Evolutionary conservation across 2,888 invertebrate species (phyloP), one percentile per base, ranked within the genome.

Genomic region (Stenoptilia bipunctidactyla): DNA sequence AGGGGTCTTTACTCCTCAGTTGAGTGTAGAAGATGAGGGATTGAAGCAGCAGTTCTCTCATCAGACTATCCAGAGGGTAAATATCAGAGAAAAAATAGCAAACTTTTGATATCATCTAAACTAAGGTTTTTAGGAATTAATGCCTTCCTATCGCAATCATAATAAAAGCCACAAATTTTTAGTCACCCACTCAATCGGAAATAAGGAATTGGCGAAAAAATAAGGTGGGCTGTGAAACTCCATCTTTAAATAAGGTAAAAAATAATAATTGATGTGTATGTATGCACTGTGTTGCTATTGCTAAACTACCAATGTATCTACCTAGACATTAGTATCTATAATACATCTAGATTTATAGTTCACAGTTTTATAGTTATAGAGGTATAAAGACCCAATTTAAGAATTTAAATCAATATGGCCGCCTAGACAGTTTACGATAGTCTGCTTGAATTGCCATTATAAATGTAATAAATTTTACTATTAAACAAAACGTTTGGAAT

Each of bases 201-300:
- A 72, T 69, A 67, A 76, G 79, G 68, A 76, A 73, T 73, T 76
- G 83, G 79, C 75, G 80, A 64, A 71, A 76, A 73, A 82, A 80
- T 80, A 80, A 75, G 64, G 67, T 83, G 60, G 83, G 77, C 66
- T 79, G 80, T 68, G 75, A 80, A 61, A 71, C 80, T 63, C 77
- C 77, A 70, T 69, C 79, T 54, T 61, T 75, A 62, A 76, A 74
- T 66, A 71, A 82, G 83, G 83, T 83, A 83, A 80, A 62, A 63
- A 58, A 49, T 47, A 55, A 62, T 64, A 64, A 64, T 20, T 20
- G 3, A 20, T 20, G 20, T 20, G 20, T 55, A n/a, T n/a, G n/a
- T n/a, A n/a, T 56, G 70, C 77, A 75, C 72, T 56, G 70, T 65
- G 74, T 76, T 70, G 61, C 64, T 66, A 69, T 55, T 47, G 65